phyloP scores from a whole-genome alignment of 2,797 vertebrate species.

The Spinus olivaceus region DNA sequence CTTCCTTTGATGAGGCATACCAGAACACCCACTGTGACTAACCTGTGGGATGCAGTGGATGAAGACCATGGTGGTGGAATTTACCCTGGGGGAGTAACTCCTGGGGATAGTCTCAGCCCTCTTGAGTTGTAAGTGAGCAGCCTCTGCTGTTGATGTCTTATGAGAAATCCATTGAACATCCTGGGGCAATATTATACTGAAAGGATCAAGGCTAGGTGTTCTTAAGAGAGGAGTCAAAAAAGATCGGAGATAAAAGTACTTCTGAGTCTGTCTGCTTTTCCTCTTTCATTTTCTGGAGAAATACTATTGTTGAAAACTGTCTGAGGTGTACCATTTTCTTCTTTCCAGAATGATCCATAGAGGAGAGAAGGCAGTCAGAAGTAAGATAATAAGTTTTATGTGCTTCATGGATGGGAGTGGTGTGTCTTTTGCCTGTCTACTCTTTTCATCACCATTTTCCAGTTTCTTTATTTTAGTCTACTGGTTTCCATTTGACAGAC shows the following conservation, averaged over 20 bases:
- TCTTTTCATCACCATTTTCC: background rate
- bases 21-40: background rate
- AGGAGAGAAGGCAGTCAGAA: background rate
- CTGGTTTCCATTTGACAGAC: background rate
- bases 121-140: background rate
- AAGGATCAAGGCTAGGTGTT: background rate
- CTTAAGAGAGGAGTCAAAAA: background rate
- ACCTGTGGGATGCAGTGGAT: background rate
- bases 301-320: background rate
- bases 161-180: background rate
- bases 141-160: background rate
- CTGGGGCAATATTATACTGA: background rate
- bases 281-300: background rate
- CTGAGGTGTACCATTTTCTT: background rate
- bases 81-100: background rate
- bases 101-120: background rate
- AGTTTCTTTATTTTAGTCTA: background rate
- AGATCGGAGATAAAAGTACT: background rate
- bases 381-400: background rate
- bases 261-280: background rate
- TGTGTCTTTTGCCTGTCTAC: background rate
- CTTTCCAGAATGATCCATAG: background rate
- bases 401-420: background rate
- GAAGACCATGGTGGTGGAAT: background rate
- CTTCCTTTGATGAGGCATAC: background rate